Conservation (phyloP, 2,888 invertebrate genomes). For the Epistrophe eligans region DNA sequence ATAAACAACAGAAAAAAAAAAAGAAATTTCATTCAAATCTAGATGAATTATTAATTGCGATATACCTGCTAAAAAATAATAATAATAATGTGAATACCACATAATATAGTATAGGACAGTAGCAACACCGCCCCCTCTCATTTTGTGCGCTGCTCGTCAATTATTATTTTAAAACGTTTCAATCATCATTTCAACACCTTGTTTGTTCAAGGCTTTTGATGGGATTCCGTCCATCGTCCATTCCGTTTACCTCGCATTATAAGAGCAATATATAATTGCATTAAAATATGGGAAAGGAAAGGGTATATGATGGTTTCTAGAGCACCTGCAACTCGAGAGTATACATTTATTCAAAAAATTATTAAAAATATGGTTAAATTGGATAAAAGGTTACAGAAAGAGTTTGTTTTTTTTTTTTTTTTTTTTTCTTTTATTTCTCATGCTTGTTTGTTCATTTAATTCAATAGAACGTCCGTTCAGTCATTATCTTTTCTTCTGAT, state of each 20-base stretch:
- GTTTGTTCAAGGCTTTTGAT: constrained; percentile 43
- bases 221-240: not conserved
- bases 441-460: constrained; percentile 64
- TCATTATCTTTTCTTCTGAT: constrained; percentile 60
- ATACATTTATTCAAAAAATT: not conserved
- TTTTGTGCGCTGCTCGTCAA: constrained; percentile 60
- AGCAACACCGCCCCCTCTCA: constrained; percentile 56
- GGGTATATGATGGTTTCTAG: constrained; percentile 49
- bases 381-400: constrained; percentile 25
- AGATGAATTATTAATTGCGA: constrained; percentile 70
- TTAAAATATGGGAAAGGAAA: constrained; percentile 15
- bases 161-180: constrained; percentile 75
- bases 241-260: constrained; percentile 29
- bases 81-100: constrained; percentile 36
- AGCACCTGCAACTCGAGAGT: constrained; percentile 53
- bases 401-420: not conserved
- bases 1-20: constrained; percentile 16
- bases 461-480: constrained; percentile 38
- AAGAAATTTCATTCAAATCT: constrained; percentile 41
- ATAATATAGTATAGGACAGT: constrained; percentile 68
- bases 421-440: constrained; percentile 15
- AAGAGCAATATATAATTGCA: constrained; percentile 63
- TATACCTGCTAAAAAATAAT: constrained; percentile 15
- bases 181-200: constrained; percentile 74
- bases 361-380: constrained; percentile 11